Percentiles rank a stretch among this genome's conserved stretches.
phyloP scores from a whole-genome alignment of 2,113 vertebrate genomes.

The Seriola rivoliana region DNA sequence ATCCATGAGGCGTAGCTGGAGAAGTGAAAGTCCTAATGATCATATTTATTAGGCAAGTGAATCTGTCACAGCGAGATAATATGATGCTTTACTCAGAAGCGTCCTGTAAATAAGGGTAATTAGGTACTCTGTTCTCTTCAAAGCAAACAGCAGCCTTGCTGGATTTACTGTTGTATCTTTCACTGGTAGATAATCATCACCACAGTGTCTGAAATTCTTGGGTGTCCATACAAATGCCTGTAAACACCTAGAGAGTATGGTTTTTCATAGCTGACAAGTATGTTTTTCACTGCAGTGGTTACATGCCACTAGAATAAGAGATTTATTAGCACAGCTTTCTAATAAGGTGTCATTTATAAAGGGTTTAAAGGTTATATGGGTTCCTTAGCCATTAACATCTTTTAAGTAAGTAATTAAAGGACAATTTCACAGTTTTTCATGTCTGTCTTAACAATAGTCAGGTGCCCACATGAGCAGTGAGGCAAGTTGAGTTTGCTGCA shows the following conservation, averaged over 20 bases:
- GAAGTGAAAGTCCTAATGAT: constrained; percentile 73
- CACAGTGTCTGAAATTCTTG: constrained; percentile 45
- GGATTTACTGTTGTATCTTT: constrained; percentile 66
- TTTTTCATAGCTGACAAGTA: constrained; percentile 35
- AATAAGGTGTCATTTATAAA: not conserved
- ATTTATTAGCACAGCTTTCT: constrained; percentile 7
- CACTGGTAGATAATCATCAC: constrained; percentile 52
- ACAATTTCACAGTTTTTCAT: not conserved
- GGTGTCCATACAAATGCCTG: constrained; percentile 43
- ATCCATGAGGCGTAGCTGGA: constrained; percentile 66
- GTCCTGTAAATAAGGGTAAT: constrained; percentile 79
- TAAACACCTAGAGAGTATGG: constrained; percentile 36
- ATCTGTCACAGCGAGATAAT: constrained; percentile 68
- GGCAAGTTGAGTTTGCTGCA: not conserved
- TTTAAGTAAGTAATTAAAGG: not conserved
- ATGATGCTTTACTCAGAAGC: constrained; percentile 61
- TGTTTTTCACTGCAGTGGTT: constrained; percentile 6
- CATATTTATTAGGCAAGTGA: constrained; percentile 66
- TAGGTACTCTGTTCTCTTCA: constrained; percentile 75
- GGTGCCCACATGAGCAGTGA: not conserved
- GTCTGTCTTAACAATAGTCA: too few species aligned
- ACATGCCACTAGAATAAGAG: constrained; percentile 3
- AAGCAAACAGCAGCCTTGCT: constrained; percentile 71
- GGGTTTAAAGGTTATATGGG: not conserved
- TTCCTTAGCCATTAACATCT: too few species aligned